Evolutionary conservation across 2,797 vertebrate species (phyloP).

Genomic region (Coreius guichenoti): DNA sequence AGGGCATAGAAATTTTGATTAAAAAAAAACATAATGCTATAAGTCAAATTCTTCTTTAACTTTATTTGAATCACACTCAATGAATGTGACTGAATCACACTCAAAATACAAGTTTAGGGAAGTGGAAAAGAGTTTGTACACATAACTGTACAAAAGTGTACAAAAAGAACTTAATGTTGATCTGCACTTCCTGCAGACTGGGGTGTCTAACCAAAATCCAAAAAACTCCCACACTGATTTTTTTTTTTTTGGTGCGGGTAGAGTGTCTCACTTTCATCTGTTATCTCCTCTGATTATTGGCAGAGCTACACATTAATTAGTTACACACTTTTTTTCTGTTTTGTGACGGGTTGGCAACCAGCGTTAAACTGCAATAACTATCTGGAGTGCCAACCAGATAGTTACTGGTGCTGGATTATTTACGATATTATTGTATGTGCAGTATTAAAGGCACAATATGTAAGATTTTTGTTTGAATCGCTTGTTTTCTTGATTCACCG

Average conservation of each 20-base stretch:
- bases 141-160: background rate
- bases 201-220: background rate
- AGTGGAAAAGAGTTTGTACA: background rate
- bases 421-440: background rate
- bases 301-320: background rate
- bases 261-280: constrained; percentile 15
- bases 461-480: too few relatives aligned
- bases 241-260: background rate
- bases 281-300: background rate
- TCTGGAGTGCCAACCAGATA: background rate
- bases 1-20: background rate
- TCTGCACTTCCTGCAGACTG: background rate
- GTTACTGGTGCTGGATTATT: background rate
- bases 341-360: background rate
- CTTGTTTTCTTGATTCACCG: too few relatives aligned
- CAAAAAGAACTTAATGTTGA: background rate
- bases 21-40: background rate
- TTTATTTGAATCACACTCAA: background rate
- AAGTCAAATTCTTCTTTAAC: background rate
- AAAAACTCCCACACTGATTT: background rate
- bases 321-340: background rate
- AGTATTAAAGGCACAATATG: background rate
- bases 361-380: background rate
- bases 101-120: background rate
- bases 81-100: background rate